Conservation (phyloP, 1,140 invertebrate genomes). For the Bombus consobrinus region DNA sequence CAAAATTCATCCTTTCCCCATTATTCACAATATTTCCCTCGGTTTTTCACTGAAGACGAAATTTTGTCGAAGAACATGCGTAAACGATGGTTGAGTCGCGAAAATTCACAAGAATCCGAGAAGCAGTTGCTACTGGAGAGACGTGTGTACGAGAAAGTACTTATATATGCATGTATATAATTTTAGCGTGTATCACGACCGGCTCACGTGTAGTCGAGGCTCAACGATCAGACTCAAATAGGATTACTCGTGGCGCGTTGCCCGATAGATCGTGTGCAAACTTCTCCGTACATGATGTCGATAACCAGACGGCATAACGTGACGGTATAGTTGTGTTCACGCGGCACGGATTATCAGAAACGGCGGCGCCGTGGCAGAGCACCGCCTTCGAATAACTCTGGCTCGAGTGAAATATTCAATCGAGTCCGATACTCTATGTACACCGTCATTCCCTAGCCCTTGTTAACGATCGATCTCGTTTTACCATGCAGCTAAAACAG, state of each 20-base stretch:
- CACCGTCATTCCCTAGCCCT: background rate
- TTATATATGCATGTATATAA: background rate
- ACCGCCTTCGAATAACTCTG: background rate
- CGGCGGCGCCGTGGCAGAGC: background rate
- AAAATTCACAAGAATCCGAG: background rate
- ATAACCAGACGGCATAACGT: conserved; percentile 52
- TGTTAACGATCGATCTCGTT: conserved; percentile 21
- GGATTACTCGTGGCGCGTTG: conserved; percentile 45
- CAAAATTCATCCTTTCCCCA: too few species aligned
- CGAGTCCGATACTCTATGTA: background rate
- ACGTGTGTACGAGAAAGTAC: background rate
- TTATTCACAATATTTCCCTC: too few species aligned
- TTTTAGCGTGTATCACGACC: conserved; percentile 15
- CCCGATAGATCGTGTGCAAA: conserved; percentile 49
- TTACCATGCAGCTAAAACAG: background rate
- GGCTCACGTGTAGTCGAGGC: background rate
- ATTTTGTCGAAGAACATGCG: background rate
- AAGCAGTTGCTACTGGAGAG: background rate
- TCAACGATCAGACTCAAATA: conserved; percentile 44
- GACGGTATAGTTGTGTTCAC: conserved; percentile 36
- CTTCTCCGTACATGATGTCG: conserved; percentile 52
- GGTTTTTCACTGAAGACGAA: background rate
- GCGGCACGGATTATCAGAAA: conserved; percentile 36
- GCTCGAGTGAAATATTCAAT: conserved; percentile 32
- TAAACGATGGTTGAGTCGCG: background rate